phyloP scores from a whole-genome alignment of 2,888 invertebrate genomes.

The Carcina quercana region DNA sequence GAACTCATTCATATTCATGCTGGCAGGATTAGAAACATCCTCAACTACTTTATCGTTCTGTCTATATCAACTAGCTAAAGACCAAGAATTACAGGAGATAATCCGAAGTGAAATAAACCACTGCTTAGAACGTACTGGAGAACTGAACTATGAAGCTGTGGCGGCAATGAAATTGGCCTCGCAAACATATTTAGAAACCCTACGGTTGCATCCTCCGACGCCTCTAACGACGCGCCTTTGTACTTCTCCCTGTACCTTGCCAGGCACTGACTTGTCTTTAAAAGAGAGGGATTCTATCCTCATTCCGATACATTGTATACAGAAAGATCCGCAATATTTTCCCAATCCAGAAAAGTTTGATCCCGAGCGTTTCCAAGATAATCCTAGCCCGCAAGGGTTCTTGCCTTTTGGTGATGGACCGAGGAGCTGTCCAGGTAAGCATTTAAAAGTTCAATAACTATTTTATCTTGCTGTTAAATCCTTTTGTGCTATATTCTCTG shows the following conservation, averaged over 20 bases:
- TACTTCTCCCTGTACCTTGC: conserved; percentile 46
- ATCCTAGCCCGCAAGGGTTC: conserved; percentile 47
- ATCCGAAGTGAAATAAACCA: conserved; percentile 47
- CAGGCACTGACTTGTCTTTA: conserved; percentile 39
- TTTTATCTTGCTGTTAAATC: too few relatives aligned
- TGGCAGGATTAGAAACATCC: conserved; percentile 64
- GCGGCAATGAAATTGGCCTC: conserved; percentile 46
- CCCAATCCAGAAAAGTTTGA: conserved; percentile 57
- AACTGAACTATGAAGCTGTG: conserved; percentile 55
- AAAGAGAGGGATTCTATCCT: conserved; percentile 50
- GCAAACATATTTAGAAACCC: conserved; percentile 47
- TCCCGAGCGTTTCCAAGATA: conserved; percentile 51
- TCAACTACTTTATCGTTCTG: conserved; percentile 61
- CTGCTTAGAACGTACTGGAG: conserved; percentile 38
- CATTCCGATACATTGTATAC: conserved; percentile 57
- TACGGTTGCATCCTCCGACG: conserved; percentile 59
- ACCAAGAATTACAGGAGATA: conserved; percentile 47
- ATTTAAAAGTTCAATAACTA: too few relatives aligned
- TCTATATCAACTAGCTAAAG: conserved; percentile 58
- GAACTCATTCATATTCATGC: conserved; percentile 68
- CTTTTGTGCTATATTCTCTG: too few relatives aligned
- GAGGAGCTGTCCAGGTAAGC: conserved; percentile 60
- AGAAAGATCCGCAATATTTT: conserved; percentile 51
- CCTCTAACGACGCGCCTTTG: conserved; percentile 60
- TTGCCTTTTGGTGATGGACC: conserved; percentile 64